These are phyloP conservation scores for Tenrec ecaudatus DNA, from an alignment of 2,113 vertebrate species.

Conservation along the genomic window DNA sequence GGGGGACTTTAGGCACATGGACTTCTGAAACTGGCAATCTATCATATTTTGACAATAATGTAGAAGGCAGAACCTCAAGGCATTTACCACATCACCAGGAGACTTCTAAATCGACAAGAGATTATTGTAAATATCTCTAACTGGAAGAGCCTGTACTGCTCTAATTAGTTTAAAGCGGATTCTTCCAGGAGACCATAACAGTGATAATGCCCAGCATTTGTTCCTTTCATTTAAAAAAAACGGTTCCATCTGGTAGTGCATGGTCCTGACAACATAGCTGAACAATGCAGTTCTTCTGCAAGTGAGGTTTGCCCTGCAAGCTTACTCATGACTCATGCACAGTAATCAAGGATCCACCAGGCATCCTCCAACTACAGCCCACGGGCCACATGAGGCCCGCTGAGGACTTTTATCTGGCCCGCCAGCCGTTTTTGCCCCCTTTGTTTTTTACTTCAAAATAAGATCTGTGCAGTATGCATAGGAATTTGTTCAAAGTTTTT, in stretches of 20 bases:
- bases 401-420: no score
- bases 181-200: constrained; percentile 12
- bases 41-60: constrained; percentile 64
- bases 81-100: constrained; percentile 32
- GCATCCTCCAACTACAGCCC: no score
- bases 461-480: no score
- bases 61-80: constrained; percentile 38
- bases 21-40: constrained; percentile 14
- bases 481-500: no score
- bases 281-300: neutral
- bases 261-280: neutral
- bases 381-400: no score
- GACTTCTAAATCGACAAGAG: constrained; percentile 16
- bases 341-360: neutral
- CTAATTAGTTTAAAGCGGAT: constrained; percentile 50
- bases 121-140: constrained; percentile 23
- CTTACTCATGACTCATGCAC: neutral
- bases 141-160: neutral
- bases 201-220: neutral
- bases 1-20: neutral
- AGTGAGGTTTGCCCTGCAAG: neutral
- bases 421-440: no score
- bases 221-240: constrained; percentile 62
- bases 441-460: no score
- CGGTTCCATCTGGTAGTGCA: neutral